These are phyloP conservation scores for Phalacrocorax brasilianus DNA, from an alignment of 2,113 vertebrate species.

Conservation along the genomic window DNA sequence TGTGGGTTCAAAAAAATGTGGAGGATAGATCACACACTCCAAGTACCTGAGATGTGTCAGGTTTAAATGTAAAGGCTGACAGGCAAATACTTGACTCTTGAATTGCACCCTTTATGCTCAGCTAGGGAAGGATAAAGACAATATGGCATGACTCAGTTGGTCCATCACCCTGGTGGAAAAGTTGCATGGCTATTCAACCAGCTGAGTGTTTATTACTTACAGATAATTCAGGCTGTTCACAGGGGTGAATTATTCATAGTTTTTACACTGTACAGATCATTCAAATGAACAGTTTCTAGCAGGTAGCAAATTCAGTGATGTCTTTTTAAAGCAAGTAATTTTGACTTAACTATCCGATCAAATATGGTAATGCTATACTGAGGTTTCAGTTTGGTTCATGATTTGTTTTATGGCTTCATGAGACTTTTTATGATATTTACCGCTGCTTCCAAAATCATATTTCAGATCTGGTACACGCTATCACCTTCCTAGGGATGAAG, in stretches of 20 bases:
- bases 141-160: not conserved
- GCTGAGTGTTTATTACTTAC: not conserved
- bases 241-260: not conserved
- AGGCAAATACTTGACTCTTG: not conserved
- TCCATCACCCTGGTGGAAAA: not conserved
- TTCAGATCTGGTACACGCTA: not conserved
- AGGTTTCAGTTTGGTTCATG: not conserved
- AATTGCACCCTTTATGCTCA: not conserved
- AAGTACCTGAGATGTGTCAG: not conserved
- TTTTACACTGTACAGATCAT: not conserved
- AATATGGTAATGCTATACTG: not conserved
- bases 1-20: not conserved
- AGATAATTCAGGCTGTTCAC: not conserved
- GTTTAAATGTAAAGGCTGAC: not conserved
- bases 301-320: not conserved
- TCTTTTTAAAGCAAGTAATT: not conserved
- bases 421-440: not conserved
- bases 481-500: not conserved
- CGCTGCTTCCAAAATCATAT: not conserved
- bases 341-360: not conserved
- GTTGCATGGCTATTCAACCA: not conserved
- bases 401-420: not conserved
- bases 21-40: not conserved
- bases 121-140: not conserved
- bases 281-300: not conserved